These are phyloP conservation scores for Microcebus griseorufus DNA, from an alignment of 2,113 vertebrate species.

Conservation along the genomic window DNA sequence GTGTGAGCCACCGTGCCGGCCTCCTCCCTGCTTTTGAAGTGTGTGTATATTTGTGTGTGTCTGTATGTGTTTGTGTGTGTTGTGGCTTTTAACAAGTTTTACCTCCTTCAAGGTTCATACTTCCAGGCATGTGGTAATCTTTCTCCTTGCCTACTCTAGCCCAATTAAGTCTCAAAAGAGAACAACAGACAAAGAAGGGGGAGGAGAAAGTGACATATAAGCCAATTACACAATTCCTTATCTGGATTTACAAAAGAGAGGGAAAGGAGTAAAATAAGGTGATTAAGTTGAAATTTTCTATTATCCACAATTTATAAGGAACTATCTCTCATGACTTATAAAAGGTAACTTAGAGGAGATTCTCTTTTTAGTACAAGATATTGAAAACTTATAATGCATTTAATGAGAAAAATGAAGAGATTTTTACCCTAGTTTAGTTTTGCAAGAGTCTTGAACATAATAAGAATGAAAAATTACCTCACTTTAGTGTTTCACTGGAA, in stretches of 20 bases:
- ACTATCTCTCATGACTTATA: not conserved
- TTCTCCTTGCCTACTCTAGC: not conserved
- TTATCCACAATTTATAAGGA: not conserved
- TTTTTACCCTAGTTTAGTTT: conserved; percentile 35
- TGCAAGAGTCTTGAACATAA: conserved; percentile 51
- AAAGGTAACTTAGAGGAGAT: not conserved
- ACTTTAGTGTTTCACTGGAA: conserved; percentile 72
- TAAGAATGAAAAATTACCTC: conserved; percentile 57
- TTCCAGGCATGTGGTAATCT: not conserved
- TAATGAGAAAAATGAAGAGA: conserved; percentile 51
- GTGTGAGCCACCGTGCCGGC: no score
- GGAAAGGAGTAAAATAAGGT: not conserved
- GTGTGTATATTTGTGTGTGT: not conserved
- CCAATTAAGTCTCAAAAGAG: conserved; percentile 32
- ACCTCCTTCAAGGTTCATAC: not conserved
- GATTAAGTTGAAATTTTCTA: conserved; percentile 20
- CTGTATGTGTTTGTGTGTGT: not conserved
- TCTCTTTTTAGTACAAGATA: not conserved
- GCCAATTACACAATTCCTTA: conserved; percentile 21
- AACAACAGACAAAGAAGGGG: not conserved
- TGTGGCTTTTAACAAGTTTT: conserved; percentile 3
- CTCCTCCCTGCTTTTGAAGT: not conserved
- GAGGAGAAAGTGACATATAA: not conserved
- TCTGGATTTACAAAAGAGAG: conserved; percentile 16
- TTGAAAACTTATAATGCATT: conserved; percentile 11